Base-by-base conservation (phyloP, 2,113 vertebrate genomes). In the Xiphophorus maculatus region DNA sequence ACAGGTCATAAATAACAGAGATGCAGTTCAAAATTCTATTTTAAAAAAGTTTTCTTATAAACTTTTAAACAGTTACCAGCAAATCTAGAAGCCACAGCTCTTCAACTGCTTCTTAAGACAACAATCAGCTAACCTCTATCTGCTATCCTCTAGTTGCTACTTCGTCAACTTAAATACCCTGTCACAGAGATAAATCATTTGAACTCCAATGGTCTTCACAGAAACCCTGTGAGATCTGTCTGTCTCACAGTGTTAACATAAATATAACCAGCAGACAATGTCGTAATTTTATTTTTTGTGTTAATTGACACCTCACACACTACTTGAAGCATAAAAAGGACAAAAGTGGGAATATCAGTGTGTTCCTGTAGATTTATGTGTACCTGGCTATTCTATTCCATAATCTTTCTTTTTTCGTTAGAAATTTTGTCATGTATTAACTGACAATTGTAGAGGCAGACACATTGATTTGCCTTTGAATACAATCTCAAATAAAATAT, bases 221-320 rank as follows among this genome's bases (percentile, higher is more conserved):
- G 14, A 11, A 10, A 42, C 40, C 12, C 63, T 2, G 1, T 64
- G 35, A 78, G 17, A 68, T 69, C 75, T 64, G 73, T 44, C 19
- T 74, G 37, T 32, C 62, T 69, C 60, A 30, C 63, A 35, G 19
- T 35, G 73, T 73, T 70, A 78, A 72, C 65, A 54, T 5, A 65
- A 48, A 65, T 25, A 60, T 3, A 79, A 90, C 82, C 83, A 75
- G 66, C 87, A 89, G 17, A 8, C 6, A 4, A 14, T 19, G 17
- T 2, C 19, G 48, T 22, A 51, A 22, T 51, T 51, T 1, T 51
- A 6, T 51, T 51, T 51, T 19, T 22, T 51, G 1, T 79, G 82
- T 80, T 78, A 71, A 67, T 73, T 85, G 83, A 88, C 74, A 83
- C 72, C 79, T 60, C 73, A 67, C 63, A 35, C 58, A 74, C 71